These are phyloP conservation scores for Melanerpes aurifrons DNA, from an alignment of 2,113 vertebrate species.

Conservation along the genomic window DNA sequence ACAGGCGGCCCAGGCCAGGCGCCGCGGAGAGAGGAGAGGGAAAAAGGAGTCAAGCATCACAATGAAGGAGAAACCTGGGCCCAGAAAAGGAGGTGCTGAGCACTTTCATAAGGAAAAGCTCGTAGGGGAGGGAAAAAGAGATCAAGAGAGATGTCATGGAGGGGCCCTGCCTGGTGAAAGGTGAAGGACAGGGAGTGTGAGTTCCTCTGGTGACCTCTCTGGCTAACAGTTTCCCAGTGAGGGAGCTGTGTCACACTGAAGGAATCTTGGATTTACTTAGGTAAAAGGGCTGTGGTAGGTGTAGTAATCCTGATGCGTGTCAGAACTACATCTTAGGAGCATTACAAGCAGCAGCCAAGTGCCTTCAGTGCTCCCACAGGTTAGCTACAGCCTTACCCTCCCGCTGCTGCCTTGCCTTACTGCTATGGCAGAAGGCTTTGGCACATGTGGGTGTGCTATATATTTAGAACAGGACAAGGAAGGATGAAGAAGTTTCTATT, in stretches of 20 bases:
- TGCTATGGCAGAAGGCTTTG: conserved; percentile 63
- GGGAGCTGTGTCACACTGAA: not conserved
- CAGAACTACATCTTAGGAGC: conserved; percentile 71
- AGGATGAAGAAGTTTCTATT: conserved; percentile 61
- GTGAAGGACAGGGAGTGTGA: not conserved
- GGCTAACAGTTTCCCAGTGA: not conserved
- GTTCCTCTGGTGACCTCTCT: not conserved
- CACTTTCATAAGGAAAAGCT: not conserved
- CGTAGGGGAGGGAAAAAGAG: not conserved
- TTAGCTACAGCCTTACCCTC: conserved; percentile 58
- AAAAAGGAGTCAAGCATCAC: not conserved
- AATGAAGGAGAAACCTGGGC: not conserved
- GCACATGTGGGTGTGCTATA: conserved; percentile 59
- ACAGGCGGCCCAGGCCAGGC: not conserved
- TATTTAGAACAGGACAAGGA: conserved; percentile 63
- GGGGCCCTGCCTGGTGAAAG: not conserved
- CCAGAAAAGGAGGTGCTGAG: not conserved
- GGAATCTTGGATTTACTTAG: conserved; percentile 59
- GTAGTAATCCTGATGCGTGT: conserved; percentile 64
- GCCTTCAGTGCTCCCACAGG: conserved; percentile 62
- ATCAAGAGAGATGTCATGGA: not conserved
- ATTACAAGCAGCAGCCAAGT: conserved; percentile 57
- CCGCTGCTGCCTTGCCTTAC: not conserved
- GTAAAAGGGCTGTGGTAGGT: conserved; percentile 70
- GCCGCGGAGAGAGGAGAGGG: not conserved